Percentiles rank a stretch among this genome's conserved stretches.
phyloP scores from a whole-genome alignment of 2,888 invertebrate genomes.

The Sepiola atlantica region DNA sequence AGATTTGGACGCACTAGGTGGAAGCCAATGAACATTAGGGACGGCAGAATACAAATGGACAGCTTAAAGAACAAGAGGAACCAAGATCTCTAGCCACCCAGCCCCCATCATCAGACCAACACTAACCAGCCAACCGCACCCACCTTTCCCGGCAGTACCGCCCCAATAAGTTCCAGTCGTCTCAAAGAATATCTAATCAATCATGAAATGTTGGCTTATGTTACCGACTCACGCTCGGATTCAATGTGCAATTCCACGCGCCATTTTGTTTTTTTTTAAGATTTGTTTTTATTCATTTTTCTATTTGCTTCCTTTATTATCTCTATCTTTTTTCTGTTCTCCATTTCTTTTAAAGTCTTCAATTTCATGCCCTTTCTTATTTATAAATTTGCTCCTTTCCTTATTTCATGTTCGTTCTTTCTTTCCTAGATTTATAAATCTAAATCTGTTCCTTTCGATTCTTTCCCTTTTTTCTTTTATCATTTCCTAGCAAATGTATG shows the following conservation, averaged over 20 bases:
- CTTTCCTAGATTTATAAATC: too few relatives aligned
- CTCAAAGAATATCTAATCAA: slow-evolving; percentile 10
- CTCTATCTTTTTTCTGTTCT: not conserved
- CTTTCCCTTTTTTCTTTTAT: too few relatives aligned
- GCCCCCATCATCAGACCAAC: not conserved
- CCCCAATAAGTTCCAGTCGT: not conserved
- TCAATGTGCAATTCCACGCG: not conserved
- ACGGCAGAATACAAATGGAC: slow-evolving; percentile 15
- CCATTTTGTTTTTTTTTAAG: not conserved
- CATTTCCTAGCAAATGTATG: too few relatives aligned
- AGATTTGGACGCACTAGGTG: not conserved
- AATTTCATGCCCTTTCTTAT: too few relatives aligned
- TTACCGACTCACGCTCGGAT: not conserved
- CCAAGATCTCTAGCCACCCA: not conserved
- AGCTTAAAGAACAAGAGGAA: not conserved
- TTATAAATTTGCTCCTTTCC: too few relatives aligned
- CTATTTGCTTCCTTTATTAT: not conserved
- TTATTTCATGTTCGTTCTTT: too few relatives aligned
- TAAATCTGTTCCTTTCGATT: too few relatives aligned
- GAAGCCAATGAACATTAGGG: not conserved
- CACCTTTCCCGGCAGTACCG: not conserved
- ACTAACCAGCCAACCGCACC: too few relatives aligned
- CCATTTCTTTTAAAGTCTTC: too few relatives aligned
- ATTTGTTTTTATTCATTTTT: not conserved
- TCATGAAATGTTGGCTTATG: slow-evolving; percentile 32